A percentile compares a stretch with the other conserved stretches of the same genome.
Conservation (phyloP, 2,888 invertebrate genomes). For the Gymnoscelis rufifasciata region DNA sequence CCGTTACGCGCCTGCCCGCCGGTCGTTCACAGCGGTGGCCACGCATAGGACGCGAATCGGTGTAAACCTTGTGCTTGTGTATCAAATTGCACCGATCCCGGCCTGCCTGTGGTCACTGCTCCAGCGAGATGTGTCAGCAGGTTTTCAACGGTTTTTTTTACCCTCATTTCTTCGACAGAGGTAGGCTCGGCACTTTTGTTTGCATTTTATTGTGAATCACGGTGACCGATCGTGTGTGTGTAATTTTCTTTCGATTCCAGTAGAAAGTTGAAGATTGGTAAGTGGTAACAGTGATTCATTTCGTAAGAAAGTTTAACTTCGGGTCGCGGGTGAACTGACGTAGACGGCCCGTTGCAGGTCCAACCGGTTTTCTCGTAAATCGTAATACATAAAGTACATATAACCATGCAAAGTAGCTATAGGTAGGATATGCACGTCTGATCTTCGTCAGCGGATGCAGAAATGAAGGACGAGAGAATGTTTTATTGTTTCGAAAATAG, state of each 20-base stretch:
- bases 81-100: constrained; percentile 80
- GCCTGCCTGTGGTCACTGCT: constrained; percentile 73
- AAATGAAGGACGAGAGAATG: constrained; percentile 49
- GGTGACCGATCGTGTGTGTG: constrained; percentile 16
- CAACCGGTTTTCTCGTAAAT: constrained; percentile 71
- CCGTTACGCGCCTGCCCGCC: constrained; percentile 63
- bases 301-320: constrained; percentile 61
- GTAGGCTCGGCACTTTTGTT: constrained; percentile 23
- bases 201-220: constrained; percentile 14
- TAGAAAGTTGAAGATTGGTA: constrained; percentile 31
- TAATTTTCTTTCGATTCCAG: constrained; percentile 25
- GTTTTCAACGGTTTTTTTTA: constrained; percentile 9
- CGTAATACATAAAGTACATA: constrained; percentile 34
- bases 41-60: constrained; percentile 78
- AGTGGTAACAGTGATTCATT: constrained; percentile 50
- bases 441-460: constrained; percentile 27
- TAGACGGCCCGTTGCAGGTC: constrained; percentile 50
- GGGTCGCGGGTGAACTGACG: constrained; percentile 63
- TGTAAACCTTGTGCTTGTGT: constrained; percentile 71
- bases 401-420: constrained; percentile 1
- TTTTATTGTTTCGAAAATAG: constrained; percentile 19
- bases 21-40: constrained; percentile 75
- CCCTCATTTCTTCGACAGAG: constrained; percentile 21
- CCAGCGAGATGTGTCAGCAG: constrained; percentile 27
- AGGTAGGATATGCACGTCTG: neutral